Percentiles rank a stretch among this genome's conserved stretches.
Conservation (phyloP, 2,797 vertebrate species). For the Distichodus sexfasciatus region DNA sequence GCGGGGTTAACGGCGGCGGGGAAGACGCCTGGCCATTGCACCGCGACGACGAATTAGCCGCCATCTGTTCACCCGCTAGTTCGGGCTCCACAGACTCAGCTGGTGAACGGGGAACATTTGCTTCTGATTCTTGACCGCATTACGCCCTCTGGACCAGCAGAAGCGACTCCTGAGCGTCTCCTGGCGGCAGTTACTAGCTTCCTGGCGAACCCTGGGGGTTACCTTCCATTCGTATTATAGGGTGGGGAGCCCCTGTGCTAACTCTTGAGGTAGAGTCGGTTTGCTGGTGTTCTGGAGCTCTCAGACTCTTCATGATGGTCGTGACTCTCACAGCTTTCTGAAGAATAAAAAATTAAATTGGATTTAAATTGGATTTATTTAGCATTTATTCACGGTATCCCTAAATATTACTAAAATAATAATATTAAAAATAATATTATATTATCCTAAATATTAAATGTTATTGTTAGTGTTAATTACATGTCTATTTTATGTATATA, state of each 20-base stretch:
- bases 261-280: conserved; percentile 61
- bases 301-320: conserved; percentile 95
- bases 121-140: conserved; percentile 38
- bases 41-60: conserved; percentile 61
- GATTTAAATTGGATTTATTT: conserved; percentile 1
- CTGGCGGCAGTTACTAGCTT: conserved; percentile 39
- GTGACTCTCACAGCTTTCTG: conserved; percentile 98
- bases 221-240: conserved; percentile 52
- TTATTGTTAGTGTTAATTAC: too few species aligned
- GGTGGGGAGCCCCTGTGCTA: conserved; percentile 49
- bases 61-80: conserved; percentile 53
- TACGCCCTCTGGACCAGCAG: conserved; percentile 57
- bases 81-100: conserved; percentile 53
- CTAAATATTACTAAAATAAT: too few species aligned
- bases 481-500: too few species aligned
- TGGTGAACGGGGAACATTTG: conserved; percentile 29
- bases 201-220: conserved; percentile 58
- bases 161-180: conserved; percentile 49
- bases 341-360: background rate
- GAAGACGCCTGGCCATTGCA: conserved; percentile 77
- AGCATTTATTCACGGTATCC: too few species aligned
- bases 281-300: conserved; percentile 80
- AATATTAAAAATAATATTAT: too few species aligned
- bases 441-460: too few species aligned
- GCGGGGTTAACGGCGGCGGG: conserved; percentile 57